Conservation (phyloP, 1,140 invertebrate genomes). For the Drosophila nasuta region DNA sequence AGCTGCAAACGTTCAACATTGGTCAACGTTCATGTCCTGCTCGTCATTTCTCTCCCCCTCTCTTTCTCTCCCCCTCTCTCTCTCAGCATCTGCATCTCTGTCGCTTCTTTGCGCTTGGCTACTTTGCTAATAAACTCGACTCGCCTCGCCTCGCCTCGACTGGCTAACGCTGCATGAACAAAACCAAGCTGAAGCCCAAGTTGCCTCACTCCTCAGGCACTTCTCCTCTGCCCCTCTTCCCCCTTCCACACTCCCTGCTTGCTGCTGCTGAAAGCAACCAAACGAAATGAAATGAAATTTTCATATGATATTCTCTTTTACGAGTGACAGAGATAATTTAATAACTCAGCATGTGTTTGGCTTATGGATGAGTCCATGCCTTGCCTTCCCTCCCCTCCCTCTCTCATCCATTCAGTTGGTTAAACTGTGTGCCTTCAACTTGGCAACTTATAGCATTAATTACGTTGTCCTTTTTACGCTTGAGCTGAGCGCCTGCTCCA, state of each 20-base stretch:
- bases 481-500: constrained; percentile 39
- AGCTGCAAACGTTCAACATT: constrained; percentile 59
- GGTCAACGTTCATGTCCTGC: constrained; percentile 40
- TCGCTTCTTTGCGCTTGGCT: constrained; percentile 74
- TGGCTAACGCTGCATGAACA: constrained; percentile 66
- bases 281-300: constrained; percentile 83
- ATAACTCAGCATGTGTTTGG: constrained; percentile 76
- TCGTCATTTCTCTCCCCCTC: constrained; percentile 24
- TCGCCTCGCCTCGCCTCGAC: constrained; percentile 33
- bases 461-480: constrained; percentile 79
- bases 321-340: constrained; percentile 79
- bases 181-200: constrained; percentile 14
- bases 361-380: constrained; percentile 31
- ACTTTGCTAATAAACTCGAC: constrained; percentile 80
- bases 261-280: constrained; percentile 59
- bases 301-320: constrained; percentile 82
- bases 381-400: background rate
- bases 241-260: background rate
- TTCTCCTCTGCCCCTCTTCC: background rate
- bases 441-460: constrained; percentile 66
- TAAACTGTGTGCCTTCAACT: constrained; percentile 42
- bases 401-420: constrained; percentile 16
- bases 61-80: background rate
- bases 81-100: constrained; percentile 10
- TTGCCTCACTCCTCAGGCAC: background rate